phyloP scores from a whole-genome alignment of 1,140 invertebrate genomes.

The Paralvinella palmiformis region DNA sequence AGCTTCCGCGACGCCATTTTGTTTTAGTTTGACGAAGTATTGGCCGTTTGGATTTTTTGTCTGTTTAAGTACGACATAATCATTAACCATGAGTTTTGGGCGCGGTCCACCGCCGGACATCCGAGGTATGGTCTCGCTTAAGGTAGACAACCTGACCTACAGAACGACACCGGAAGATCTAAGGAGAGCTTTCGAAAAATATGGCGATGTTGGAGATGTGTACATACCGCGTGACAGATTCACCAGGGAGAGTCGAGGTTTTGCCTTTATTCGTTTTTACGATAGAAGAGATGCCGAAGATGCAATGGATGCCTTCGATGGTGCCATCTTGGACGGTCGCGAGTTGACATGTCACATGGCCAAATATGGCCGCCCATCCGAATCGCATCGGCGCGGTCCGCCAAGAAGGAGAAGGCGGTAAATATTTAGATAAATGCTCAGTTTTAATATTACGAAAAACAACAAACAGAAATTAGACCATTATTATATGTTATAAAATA shows the following conservation, averaged over 20 bases:
- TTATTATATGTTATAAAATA: too few species aligned
- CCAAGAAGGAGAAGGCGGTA: background rate
- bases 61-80: too few species aligned
- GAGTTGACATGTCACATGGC: conserved; percentile 95
- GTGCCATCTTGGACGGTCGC: conserved; percentile 88
- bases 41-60: too few species aligned
- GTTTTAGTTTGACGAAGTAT: too few species aligned
- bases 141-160: conserved; percentile 97
- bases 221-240: conserved; percentile 95
- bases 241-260: conserved; percentile 88
- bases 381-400: conserved; percentile 15
- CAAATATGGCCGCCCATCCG: conserved; percentile 77
- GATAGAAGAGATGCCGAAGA: conserved; percentile 94
- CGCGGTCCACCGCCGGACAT: conserved; percentile 69
- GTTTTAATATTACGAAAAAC: too few species aligned
- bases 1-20: too few species aligned
- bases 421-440: too few species aligned
- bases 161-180: conserved; percentile 92
- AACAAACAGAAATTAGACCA: too few species aligned
- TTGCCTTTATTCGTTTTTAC: conserved; percentile 95
- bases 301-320: conserved; percentile 88
- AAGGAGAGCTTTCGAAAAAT: conserved; percentile 88
- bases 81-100: conserved; percentile 8
- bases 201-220: conserved; percentile 95
- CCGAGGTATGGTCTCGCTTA: conserved; percentile 93